Evolutionary conservation across 2,888 invertebrate species (phyloP).

Genomic region (Endomychus coccineus): DNA sequence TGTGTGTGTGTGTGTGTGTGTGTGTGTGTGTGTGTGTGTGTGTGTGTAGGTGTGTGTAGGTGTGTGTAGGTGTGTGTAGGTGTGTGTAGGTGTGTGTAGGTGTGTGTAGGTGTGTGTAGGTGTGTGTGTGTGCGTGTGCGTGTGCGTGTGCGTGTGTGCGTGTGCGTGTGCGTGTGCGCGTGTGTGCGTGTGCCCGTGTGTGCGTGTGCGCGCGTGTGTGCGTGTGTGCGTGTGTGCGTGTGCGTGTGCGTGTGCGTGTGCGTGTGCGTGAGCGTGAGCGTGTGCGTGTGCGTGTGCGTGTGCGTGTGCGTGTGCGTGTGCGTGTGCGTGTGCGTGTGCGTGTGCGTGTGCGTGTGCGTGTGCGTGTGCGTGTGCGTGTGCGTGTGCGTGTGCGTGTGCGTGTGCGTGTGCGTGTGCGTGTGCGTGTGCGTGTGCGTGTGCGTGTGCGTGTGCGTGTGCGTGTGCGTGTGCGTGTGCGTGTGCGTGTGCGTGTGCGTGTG

Average conservation of each 20-base stretch:
- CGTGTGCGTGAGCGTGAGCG: slow-evolving; percentile 4
- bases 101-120: no score
- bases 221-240: slow-evolving; percentile 5
- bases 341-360: slow-evolving; percentile 5
- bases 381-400: slow-evolving; percentile 4
- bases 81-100: no score
- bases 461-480: no score
- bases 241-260: slow-evolving; percentile 5
- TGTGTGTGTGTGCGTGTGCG: no score
- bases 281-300: slow-evolving; percentile 5
- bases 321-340: slow-evolving; percentile 4
- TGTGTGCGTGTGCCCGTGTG: slow-evolving; percentile 7
- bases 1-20: no score
- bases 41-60: no score
- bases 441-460: slow-evolving; percentile 4
- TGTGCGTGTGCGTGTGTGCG: no score
- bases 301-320: slow-evolving; percentile 5
- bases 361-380: slow-evolving; percentile 5
- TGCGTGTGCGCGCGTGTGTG: slow-evolving; percentile 5
- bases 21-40: no score
- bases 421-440: slow-evolving; percentile 5
- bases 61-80: no score
- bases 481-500: no score
- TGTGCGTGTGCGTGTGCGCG: no score
- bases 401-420: slow-evolving; percentile 5